These are phyloP conservation scores for Cygnus olor DNA, from an alignment of 2,797 vertebrate species.

Conservation along the genomic window DNA sequence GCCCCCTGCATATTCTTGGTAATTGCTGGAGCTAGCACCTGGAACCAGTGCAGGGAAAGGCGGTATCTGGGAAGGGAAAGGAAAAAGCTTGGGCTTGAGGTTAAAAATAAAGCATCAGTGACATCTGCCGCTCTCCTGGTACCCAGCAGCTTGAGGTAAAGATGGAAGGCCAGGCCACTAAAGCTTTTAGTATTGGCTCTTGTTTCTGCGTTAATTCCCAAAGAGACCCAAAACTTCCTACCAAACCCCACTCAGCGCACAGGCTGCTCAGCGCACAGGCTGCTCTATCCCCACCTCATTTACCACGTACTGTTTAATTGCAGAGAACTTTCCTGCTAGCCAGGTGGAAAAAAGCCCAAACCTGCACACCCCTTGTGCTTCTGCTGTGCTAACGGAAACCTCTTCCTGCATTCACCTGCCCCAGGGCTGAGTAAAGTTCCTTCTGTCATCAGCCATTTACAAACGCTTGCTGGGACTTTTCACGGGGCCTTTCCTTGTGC, in stretches of 20 bases:
- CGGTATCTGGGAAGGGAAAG: background rate
- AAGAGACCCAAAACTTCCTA: background rate
- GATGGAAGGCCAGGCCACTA: background rate
- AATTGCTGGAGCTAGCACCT: background rate
- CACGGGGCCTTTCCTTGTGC: background rate
- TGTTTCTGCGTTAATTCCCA: background rate
- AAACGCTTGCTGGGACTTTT: background rate
- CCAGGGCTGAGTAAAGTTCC: accelerated
- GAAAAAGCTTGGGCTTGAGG: background rate
- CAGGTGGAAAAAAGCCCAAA: accelerated
- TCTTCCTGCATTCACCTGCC: background rate
- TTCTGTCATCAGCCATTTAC: background rate
- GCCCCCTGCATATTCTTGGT: background rate
- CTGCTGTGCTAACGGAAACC: too few relatives aligned
- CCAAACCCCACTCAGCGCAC: background rate
- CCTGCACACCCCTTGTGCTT: background rate
- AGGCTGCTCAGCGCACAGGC: background rate
- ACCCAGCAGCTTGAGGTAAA: background rate
- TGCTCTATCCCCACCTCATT: background rate
- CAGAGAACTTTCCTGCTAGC: background rate
- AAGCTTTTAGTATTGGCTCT: background rate
- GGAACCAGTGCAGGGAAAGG: background rate
- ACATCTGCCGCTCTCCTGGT: background rate
- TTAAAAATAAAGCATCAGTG: background rate
- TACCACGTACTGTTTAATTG: accelerated